Evolutionary conservation across 2,113 vertebrate genomes (phyloP), one percentile per base, ranked within the genome.

Genomic region (Alces alces): DNA sequence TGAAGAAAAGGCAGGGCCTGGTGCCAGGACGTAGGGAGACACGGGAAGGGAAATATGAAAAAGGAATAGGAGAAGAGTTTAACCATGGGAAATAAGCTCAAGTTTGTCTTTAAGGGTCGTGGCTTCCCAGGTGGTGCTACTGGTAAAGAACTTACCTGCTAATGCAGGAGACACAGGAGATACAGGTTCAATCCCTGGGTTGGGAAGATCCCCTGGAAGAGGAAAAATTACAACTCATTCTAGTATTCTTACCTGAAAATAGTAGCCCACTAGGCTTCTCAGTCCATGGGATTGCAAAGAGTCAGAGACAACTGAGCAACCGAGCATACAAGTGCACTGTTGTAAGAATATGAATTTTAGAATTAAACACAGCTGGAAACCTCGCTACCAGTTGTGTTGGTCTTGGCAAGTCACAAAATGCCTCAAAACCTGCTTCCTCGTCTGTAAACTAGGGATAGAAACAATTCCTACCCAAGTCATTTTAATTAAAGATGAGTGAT

Each of bases 331-430:
- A 3, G 21, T 43, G 21, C 11, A 13, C 70, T 55, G 19, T 21
- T 43, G 28, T 27, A 86, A 78, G 47, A 79, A 47, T 0, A 8
- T 30, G 10, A 30, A 23, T 45, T 89, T 76, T 27, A 28, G 33
- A 61, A 17, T 78, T 73, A 36, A 83, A 66, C 10, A 33, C 30
- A 47, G 17, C 2, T 25, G 30, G 47, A 78, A 50, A 57, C 66
- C 33, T 16, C 16, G 2, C 30, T 85, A 50, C 33, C 55, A 86
- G 50, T 83, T 60, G 60, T 47, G 66, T 13, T 61, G 28, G 23
- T 15, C 80, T 95, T 78, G n/a, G 47, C 36, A 64, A 96, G 25
- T 47, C 79, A 80, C 86, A 96, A 95, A 36, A 93, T 82, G 95
- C 73, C 87, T 85, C 10, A 23, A 76, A 73, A 86, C 0, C 17